Evolutionary conservation across 2,113 vertebrate species (phyloP).

Genomic region (Erinaceus europaeus): DNA sequence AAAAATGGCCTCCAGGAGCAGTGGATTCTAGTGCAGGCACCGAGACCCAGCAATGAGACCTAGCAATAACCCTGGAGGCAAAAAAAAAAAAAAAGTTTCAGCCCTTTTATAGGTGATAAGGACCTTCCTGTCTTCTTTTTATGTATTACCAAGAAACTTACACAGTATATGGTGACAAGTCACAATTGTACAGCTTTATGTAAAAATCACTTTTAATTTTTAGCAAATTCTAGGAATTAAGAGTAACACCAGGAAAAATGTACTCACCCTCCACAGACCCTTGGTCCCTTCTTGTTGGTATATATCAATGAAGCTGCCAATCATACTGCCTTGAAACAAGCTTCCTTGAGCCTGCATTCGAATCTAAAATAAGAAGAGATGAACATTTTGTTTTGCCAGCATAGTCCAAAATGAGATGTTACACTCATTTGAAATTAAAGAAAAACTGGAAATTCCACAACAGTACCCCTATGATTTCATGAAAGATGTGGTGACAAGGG

Average conservation of each 20-base stretch:
- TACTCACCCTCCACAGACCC: slow-evolving; percentile 94
- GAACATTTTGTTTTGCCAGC: slow-evolving; percentile 23
- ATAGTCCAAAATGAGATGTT: slow-evolving; percentile 23
- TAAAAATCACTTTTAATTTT: neutral
- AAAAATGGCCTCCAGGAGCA: too few relatives aligned
- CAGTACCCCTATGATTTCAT: neutral
- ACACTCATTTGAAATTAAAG: slow-evolving; percentile 21
- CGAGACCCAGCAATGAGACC: too few relatives aligned
- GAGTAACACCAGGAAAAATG: slow-evolving; percentile 17
- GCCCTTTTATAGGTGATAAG: slow-evolving; percentile 7
- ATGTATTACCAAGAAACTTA: neutral
- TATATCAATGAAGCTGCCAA: slow-evolving; percentile 97
- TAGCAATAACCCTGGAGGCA: too few relatives aligned
- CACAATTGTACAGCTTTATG: slow-evolving; percentile 1
- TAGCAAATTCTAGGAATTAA: slow-evolving; percentile 4
- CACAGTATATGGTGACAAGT: neutral
- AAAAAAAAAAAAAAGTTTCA: neutral
- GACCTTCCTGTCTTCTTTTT: slow-evolving; percentile 13
- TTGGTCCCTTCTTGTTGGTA: slow-evolving; percentile 96
- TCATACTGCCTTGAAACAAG: slow-evolving; percentile 96
- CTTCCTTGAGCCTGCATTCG: slow-evolving; percentile 97
- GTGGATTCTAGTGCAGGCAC: too few relatives aligned
- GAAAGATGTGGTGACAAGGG: neutral
- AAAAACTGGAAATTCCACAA: neutral
- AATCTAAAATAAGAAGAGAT: slow-evolving; percentile 84